Base-by-base conservation (phyloP, 2,797 vertebrate species). In the Eospalax fontanierii region DNA sequence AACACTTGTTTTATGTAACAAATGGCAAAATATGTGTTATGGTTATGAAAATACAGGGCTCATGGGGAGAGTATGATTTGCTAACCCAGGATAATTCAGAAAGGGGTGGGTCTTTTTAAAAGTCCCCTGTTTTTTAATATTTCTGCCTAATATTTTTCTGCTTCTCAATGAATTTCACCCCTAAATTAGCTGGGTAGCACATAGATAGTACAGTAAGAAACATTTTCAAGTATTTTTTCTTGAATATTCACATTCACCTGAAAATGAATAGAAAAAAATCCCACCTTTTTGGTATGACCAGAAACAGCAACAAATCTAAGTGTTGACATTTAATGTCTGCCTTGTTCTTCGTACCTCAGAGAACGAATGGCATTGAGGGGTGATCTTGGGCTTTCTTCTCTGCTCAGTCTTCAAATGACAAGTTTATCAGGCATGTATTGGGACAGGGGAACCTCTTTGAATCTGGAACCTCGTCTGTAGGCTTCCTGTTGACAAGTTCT, bases 41-140 rank as follows among this genome's bases (percentile, higher is more conserved):
- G 70, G 19, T 73, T 81, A 68, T 66, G 18, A 88, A 75, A 89
- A 86, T 54, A 26, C 18, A 63, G 65, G 1, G 12, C 40, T 75
- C 28, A 74, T 66, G 57, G 87, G 43, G 75, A 43, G 63, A 93
- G 30, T 28, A 73, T 46, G 63, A 92, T 75, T 4, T 22, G 46
- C 85, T 70, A 87, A 83, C 85, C 5, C 50, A 89, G 10, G 83
- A 57, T 61, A 82, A 88, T 74, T 79, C 80, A 94, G 43, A 63
- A 86, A 79, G 21, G 6, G 6, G 61, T 54, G 40, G 57, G 30
- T 87, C 24, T 74, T 79, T 59, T 59, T 16, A 26, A 22, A 80
- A 94, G 59, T 65, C 11, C 9, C 24, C n/a, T 43, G 1, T 81
- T 30, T 33, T 85, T 70, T 82, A 66, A 33, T 54, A 66, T 88